Evolutionary conservation across 2,113 vertebrate species (phyloP).

Genomic region (Mastomys coucha): DNA sequence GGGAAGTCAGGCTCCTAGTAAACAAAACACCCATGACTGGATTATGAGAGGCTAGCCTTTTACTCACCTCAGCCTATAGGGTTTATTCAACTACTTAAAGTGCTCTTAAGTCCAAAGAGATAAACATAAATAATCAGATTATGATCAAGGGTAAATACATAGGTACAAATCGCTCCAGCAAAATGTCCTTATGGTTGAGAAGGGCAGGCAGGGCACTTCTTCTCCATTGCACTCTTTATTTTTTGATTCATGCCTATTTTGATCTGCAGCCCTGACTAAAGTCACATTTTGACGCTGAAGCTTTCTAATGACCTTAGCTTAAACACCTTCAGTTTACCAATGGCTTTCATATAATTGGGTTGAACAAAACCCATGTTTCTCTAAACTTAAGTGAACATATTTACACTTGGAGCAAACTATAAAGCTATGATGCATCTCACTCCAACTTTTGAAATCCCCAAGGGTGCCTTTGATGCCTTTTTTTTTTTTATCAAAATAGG

Average conservation of each 20-base stretch:
- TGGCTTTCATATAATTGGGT: not conserved
- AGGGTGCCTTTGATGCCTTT: not conserved
- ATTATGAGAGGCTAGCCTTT: not conserved
- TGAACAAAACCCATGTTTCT: not conserved
- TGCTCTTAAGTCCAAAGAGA: constrained; percentile 71
- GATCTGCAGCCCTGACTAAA: constrained; percentile 72
- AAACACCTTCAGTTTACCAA: constrained; percentile 25
- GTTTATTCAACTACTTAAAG: constrained; percentile 77
- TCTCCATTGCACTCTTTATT: constrained; percentile 77
- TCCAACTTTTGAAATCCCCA: constrained; percentile 44
- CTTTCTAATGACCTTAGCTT: constrained; percentile 52
- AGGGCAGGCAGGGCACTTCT: constrained; percentile 53
- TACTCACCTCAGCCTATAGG: constrained; percentile 46
- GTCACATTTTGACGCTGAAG: constrained; percentile 24
- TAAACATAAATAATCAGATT: constrained; percentile 74
- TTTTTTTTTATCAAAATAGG: not conserved
- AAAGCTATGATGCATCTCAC: not conserved
- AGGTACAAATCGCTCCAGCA: constrained; percentile 67
- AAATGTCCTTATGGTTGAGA: constrained; percentile 60
- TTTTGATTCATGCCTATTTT: constrained; percentile 71
- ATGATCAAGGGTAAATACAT: constrained; percentile 72
- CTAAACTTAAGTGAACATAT: constrained; percentile 2
- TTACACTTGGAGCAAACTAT: not conserved
- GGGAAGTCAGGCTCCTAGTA: not conserved
- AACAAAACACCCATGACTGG: constrained; percentile 36